Percentiles rank a stretch among this genome's conserved stretches.
phyloP scores from a whole-genome alignment of 2,888 invertebrate species.

The Clunio marinus region DNA sequence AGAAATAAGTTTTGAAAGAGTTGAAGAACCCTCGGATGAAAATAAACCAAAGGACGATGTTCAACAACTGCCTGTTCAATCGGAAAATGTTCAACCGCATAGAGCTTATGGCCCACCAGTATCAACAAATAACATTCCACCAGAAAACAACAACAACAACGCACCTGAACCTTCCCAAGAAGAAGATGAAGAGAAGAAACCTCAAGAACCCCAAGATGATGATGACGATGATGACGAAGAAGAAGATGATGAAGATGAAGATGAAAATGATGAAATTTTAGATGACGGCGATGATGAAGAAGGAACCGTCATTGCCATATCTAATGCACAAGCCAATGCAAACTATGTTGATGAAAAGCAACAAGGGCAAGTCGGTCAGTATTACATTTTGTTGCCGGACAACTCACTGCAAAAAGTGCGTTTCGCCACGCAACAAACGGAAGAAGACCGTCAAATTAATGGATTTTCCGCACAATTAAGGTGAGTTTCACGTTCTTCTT shows the following conservation, averaged over 20 bases:
- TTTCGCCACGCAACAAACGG: conserved; percentile 47
- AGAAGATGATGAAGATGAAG: conserved; percentile 9
- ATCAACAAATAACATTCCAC: conserved; percentile 40
- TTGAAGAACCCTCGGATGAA: no score
- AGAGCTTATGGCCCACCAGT: conserved; percentile 44
- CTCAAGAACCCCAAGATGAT: conserved; percentile 28
- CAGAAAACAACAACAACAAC: conserved; percentile 27
- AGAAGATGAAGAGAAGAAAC: conserved; percentile 21
- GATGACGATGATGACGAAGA: conserved; percentile 39
- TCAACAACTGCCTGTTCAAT: neutral
- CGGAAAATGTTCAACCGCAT: conserved; percentile 27
- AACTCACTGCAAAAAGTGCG: conserved; percentile 49
- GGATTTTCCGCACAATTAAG: conserved; percentile 49
- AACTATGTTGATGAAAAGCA: neutral
- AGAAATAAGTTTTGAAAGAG: no score
- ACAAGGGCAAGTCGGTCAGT: conserved; percentile 45
- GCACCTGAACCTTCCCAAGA: no score
- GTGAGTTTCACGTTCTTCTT: conserved; percentile 39
- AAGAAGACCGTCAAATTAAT: conserved; percentile 45
- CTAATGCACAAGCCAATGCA: conserved; percentile 42
- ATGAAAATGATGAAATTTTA: conserved; percentile 34
- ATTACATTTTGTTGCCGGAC: conserved; percentile 49
- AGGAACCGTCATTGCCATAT: conserved; percentile 42
- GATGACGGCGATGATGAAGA: no score
- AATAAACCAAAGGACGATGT: conserved; percentile 18